Evolutionary conservation across 2,113 vertebrate species (phyloP), one percentile per base, ranked within the genome.

Genomic region (Odocoileus hemionus): DNA sequence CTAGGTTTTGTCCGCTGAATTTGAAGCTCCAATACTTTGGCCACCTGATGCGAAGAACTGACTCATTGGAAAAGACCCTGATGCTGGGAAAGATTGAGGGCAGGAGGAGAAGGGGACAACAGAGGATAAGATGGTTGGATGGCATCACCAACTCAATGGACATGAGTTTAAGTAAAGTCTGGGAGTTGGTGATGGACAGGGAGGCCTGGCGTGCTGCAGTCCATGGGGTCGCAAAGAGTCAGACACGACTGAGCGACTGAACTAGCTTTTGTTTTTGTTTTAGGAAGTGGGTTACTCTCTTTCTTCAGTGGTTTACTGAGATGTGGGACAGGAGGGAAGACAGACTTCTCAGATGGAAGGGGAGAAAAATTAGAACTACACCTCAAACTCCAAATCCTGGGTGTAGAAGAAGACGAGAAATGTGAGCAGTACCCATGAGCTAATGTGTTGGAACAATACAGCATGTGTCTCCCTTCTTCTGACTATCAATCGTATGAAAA

Each of bases 231-330:
- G 4, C 19, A 70, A 70, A 70, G 67, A 70, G n/a, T 39, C 10
- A 0, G 67, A 74, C n/a, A 74, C 0, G 5, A 74, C 19, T 74
- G n/a, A 74, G 10, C 0, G 0, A 39, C 2, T 39, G 19, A 74
- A 74, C 67, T 61, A 23, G 52, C 47, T 55, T 28, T 45, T 43
- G 11, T 43, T 64, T 86, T 61, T 33, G 19, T 33, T 54, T 58
- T 39, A 23, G 43, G 36, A 25, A 25, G 1, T 6, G 43, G 2
- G 4, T 28, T 43, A 4, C 28, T 36, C 57, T 30, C 52, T 30
- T 70, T 78, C 67, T 9, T 43, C 25, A 2, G 6, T 6, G 26
- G 57, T 52, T 57, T 25, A 52, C 70, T 52, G 52, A 28, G 26
- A 17, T 39, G 8, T n/a, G 21, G 50, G 60, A 39, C 54, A 74